Base-by-base conservation (phyloP, 2,797 vertebrate genomes). In the Onychomys arenicola region DNA sequence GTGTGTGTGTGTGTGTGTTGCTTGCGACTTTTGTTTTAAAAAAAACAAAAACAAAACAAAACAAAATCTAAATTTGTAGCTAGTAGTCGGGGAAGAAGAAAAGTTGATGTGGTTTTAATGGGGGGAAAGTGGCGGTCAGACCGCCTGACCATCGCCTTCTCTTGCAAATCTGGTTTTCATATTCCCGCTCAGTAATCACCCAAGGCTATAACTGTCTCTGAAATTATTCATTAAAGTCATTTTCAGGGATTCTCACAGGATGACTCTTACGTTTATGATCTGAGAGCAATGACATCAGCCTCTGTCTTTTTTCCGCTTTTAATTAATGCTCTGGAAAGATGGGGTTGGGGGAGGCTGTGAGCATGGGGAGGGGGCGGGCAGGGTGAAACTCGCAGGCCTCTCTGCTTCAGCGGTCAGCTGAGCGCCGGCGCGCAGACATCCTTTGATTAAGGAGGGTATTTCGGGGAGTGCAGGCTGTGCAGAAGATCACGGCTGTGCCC, bases 401-500 rank as follows among this genome's bases (percentile, higher is more conserved):
- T 82, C 92, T 59, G 65, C 96, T 82, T 78, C 89, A 1, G 52
- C 61, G 77, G 97, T 96, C 95, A 98, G 97, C 96, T 80, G 97
- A 95, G 91, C 75, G 63, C n/a, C 76, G 95, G 93, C 88, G 78
- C 0, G 73, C 97, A 97, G 98, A 97, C 97, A 96, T 97, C 98
- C 97, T 97, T 97, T 97, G 98, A 98, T 98, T 93, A 97, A 98
- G 97, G 96, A 98, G 98, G 98, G 98, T 98, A 98, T 98, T 98
- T 98, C 96, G 97, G 98, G 98, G 98, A 98, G 97, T 98, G 98
- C 98, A 98, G 98, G 98, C 97, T 98, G 98, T 98, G 98, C 98
- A 90, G 99, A 99, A 98, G 98, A 99, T 98, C 99, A 97, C 97
- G 98, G 98, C 98, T 98, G 98, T 99, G 99, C 99, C 99, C 99